phyloP scores from a whole-genome alignment of 2,888 invertebrate species.

The Stenotaenia linearis region DNA sequence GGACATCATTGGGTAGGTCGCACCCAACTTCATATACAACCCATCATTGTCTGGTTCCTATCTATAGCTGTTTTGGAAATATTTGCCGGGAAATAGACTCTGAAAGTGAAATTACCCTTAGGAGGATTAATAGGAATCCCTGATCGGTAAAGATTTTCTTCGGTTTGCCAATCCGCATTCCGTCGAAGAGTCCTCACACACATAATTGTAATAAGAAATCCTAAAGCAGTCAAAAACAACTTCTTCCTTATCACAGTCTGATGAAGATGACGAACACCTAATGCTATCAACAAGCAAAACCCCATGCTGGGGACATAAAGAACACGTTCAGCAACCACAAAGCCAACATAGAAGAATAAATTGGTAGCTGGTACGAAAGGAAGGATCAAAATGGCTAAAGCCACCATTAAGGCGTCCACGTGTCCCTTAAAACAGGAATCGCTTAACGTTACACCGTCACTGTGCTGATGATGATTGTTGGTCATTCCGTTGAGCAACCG shows the following conservation, averaged over 20 bases:
- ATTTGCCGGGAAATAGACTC: no score
- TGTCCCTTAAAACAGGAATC: constrained; percentile 15
- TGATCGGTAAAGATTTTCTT: constrained; percentile 85
- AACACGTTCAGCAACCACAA: constrained; percentile 93
- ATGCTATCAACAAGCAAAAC: constrained; percentile 79
- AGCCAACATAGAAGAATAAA: constrained; percentile 94
- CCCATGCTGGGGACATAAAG: constrained; percentile 95
- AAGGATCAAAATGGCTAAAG: constrained; percentile 66
- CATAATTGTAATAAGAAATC: constrained; percentile 44
- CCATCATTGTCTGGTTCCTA: no score
- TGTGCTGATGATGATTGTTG: constrained; percentile 4
- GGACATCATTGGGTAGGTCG: no score
- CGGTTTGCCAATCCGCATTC: constrained; percentile 86
- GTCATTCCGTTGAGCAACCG: constrained; percentile 31
- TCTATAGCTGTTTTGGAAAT: no score
- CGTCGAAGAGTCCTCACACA: constrained; percentile 65
- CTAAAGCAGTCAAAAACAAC: constrained; percentile 58
- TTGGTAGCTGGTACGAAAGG: constrained; percentile 95
- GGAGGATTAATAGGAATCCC: constrained; percentile 90
- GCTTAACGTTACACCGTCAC: neutral
- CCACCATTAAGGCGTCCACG: constrained; percentile 52
- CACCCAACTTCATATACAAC: no score
- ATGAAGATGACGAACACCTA: constrained; percentile 54
- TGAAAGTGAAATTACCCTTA: constrained; percentile 66
- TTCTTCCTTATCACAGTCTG: constrained; percentile 33